These are phyloP conservation scores for Trichoplusia ni DNA, from an alignment of 1,140 invertebrate genomes.

Conservation along the genomic window DNA sequence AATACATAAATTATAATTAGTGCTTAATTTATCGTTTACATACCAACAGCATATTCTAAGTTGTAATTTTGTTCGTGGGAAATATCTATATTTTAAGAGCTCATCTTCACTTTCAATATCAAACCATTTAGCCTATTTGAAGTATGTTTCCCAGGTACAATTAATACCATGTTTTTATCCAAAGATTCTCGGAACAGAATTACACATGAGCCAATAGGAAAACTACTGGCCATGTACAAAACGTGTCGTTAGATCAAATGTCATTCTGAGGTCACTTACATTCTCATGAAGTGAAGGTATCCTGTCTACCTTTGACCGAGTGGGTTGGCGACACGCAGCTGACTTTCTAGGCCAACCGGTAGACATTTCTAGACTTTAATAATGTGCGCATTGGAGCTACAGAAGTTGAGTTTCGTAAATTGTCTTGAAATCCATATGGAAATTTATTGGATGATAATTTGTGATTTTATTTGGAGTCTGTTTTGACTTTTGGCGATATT, in stretches of 20 bases:
- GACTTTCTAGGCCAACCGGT: constrained; percentile 68
- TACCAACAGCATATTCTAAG: no score
- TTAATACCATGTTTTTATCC: no score
- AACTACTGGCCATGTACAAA: neutral
- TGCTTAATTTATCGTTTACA: no score
- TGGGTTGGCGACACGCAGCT: constrained; percentile 54
- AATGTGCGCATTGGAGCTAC: neutral
- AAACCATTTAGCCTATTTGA: no score
- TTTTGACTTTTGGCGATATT: no score
- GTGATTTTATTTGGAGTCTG: no score
- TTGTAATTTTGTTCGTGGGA: no score
- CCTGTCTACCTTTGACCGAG: constrained; percentile 70
- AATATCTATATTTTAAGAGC: no score
- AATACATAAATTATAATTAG: no score
- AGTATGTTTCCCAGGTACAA: no score
- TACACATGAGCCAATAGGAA: neutral
- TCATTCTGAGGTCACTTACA: constrained; percentile 31
- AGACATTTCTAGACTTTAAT: constrained; percentile 22
- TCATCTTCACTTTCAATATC: no score
- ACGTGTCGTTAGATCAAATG: constrained; percentile 18
- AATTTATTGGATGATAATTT: no score
- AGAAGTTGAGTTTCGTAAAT: neutral
- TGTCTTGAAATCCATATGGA: neutral
- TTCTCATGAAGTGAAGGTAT: constrained; percentile 66
- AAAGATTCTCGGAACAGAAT: constrained; percentile 1